phyloP scores from a whole-genome alignment of 2,113 vertebrate genomes.

The Sorex araneus region DNA sequence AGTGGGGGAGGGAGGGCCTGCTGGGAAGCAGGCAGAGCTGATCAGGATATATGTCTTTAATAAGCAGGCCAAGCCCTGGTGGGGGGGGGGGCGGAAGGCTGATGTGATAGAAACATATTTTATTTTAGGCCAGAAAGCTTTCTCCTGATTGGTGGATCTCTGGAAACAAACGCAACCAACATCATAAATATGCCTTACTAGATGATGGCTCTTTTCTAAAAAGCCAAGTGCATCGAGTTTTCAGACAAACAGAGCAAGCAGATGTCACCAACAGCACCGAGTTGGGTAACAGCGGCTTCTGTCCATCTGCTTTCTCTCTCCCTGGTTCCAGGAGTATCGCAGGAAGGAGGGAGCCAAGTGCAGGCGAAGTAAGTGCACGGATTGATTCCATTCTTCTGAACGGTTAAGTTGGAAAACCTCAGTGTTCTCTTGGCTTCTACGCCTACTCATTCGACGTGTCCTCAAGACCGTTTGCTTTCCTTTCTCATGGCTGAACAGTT shows the following conservation, averaged over 20 bases:
- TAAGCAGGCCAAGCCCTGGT: conserved; percentile 41
- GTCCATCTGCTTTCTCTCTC: not conserved
- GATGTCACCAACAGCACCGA: not conserved
- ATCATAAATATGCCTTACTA: conserved; percentile 31
- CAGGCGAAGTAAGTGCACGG: conserved; percentile 47
- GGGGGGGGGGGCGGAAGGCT: not conserved
- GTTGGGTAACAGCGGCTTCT: not conserved
- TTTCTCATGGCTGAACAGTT: not conserved
- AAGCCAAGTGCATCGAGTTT: conserved; percentile 45
- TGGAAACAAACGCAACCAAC: conserved; percentile 66
- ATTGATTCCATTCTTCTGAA: conserved; percentile 30
- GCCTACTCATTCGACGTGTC: not conserved
- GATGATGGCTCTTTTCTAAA: conserved; percentile 50
- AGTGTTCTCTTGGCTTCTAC: conserved; percentile 38
- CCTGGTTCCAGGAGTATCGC: not conserved
- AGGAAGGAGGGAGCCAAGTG: not conserved
- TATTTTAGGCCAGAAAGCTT: conserved; percentile 62
- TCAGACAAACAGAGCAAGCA: conserved; percentile 20
- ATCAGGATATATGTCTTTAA: conserved; percentile 76
- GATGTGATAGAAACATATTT: conserved; percentile 76
- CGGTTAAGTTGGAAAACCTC: not conserved
- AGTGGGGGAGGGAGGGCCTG: not conserved
- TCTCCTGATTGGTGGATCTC: conserved; percentile 73
- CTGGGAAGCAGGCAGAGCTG: not conserved
- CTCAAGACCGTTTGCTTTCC: conserved; percentile 23